Base-by-base conservation (phyloP, 2,113 vertebrate species). In the Gymnogyps californianus region DNA sequence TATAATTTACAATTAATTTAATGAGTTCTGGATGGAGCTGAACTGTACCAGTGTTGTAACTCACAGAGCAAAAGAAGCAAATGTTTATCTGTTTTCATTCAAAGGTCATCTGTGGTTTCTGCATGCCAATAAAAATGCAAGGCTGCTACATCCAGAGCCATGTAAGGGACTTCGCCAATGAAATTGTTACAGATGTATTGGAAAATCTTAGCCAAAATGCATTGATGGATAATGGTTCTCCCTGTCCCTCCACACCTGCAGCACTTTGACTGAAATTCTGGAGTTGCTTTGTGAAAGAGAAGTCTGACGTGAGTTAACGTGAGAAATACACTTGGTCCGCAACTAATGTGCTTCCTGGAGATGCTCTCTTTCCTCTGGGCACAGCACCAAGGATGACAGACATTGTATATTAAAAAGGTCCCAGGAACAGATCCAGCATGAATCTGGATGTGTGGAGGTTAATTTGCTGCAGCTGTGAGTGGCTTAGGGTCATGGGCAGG, bases 381-480 rank as follows among this genome's bases (percentile, higher is more conserved):
- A 42, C 7, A 17, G 55, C 42, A 89, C 79, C 95, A 91, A 91
- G 51, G 36, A 82, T 75, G 69, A 89, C 90, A 85, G 44, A 64
- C 57, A 66, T 18, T 81, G 51, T 74, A 13, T 21, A 66, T 36
- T 78, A 11, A 54, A 91, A 91, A 89, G 55, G 61, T 81, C 90
- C n/a, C 71, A 54, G 16, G 46, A 94, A 88, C 16, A 62, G 76
- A 69, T 46, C 61, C 74, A 88, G 55, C 51, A 54, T 4, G 13
- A 77, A 78, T 92, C 65, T 90, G 38, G 58, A 40, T 81, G 32
- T 89, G 51, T 94, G 76, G 76, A 97, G 83, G 89, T 94, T 93
- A 92, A 96, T 13, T 25, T 89, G 32, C 21, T 95, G 66, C 88
- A 95, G 94, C 71, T 97, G 90, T 81, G 91, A 76, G 65, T 80